Percentiles rank a stretch among this genome's conserved stretches.
Evolutionary conservation across 1,140 invertebrate species (phyloP).

Genomic region (Maniola jurtina): DNA sequence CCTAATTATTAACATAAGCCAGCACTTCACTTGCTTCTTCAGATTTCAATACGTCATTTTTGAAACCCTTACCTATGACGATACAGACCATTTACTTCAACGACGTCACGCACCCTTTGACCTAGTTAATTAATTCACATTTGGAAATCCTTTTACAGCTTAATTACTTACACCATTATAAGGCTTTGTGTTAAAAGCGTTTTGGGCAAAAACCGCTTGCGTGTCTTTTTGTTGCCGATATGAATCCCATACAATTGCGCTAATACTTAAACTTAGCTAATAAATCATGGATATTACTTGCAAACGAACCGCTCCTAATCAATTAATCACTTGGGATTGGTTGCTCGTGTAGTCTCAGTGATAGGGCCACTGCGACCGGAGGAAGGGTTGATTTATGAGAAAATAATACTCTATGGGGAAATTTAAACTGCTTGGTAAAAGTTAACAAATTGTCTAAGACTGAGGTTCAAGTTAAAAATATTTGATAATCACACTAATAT

Average conservation of each 20-base stretch:
- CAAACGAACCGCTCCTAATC: constrained; percentile 67
- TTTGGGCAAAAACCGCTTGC: constrained; percentile 35
- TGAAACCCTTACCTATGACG: neutral
- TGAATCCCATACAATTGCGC: constrained; percentile 25
- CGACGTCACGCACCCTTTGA: constrained; percentile 44
- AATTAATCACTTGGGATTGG: constrained; percentile 73
- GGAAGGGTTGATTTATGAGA: constrained; percentile 71
- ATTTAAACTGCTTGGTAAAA: constrained; percentile 24
- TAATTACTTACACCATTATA: constrained; percentile 35
- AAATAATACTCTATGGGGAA: constrained; percentile 67
- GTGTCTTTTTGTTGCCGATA: constrained; percentile 39
- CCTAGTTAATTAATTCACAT: constrained; percentile 44
- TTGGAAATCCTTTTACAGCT: constrained; percentile 33
- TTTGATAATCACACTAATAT: neutral
- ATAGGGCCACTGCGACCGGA: constrained; percentile 55
- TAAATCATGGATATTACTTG: constrained; percentile 72
- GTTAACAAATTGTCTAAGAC: constrained; percentile 1
- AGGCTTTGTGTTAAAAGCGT: constrained; percentile 34
- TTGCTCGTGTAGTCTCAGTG: constrained; percentile 54
- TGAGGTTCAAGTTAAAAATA: neutral
- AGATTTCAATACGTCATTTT: neutral
- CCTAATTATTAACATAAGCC: no score
- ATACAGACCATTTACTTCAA: constrained; percentile 36
- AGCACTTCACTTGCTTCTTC: neutral
- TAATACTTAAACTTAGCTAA: constrained; percentile 41